Evolutionary conservation across 2,797 vertebrate genomes (phyloP).

Genomic region (Sebastes steindachneri): DNA sequence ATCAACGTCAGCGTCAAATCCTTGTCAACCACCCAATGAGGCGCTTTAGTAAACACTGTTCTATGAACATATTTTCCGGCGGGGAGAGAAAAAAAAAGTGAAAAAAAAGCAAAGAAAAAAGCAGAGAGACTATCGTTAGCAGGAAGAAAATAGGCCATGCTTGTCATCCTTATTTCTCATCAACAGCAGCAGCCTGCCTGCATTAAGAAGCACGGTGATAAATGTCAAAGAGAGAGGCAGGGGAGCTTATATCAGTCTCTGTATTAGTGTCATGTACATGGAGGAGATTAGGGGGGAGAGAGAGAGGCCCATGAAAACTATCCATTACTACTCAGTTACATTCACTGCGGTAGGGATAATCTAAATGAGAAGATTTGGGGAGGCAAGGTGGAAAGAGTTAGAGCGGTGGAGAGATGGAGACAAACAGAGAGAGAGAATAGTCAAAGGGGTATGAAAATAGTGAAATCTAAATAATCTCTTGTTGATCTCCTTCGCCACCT

Average conservation of each 20-base stretch:
- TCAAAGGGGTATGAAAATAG: not conserved
- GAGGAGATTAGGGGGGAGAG: slow-evolving; percentile 59
- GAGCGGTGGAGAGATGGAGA: not conserved
- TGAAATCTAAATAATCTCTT: slow-evolving; percentile 31
- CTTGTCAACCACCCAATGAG: slow-evolving; percentile 22
- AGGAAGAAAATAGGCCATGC: slow-evolving; percentile 70
- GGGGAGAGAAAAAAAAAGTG: not conserved
- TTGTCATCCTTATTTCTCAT: slow-evolving; percentile 72
- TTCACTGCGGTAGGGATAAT: slow-evolving; percentile 54
- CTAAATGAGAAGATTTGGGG: slow-evolving; percentile 67
- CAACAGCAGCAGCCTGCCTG: slow-evolving; percentile 66
- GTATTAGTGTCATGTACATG: slow-evolving; percentile 79
- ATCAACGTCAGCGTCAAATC: slow-evolving; percentile 38
- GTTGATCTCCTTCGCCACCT: slow-evolving; percentile 12
- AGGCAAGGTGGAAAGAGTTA: slow-evolving; percentile 53
- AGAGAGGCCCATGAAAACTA: slow-evolving; percentile 37
- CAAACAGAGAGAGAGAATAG: not conserved
- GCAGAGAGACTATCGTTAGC: slow-evolving; percentile 44
- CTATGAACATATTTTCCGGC: slow-evolving; percentile 4
- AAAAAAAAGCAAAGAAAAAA: not conserved
- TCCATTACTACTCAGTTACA: slow-evolving; percentile 49
- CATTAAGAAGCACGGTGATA: slow-evolving; percentile 71
- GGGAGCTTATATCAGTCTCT: slow-evolving; percentile 74
- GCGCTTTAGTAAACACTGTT: slow-evolving; percentile 45
- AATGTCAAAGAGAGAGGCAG: slow-evolving; percentile 71